Conservation (phyloP, 1,140 invertebrate genomes). For the Papilio glaucus region DNA sequence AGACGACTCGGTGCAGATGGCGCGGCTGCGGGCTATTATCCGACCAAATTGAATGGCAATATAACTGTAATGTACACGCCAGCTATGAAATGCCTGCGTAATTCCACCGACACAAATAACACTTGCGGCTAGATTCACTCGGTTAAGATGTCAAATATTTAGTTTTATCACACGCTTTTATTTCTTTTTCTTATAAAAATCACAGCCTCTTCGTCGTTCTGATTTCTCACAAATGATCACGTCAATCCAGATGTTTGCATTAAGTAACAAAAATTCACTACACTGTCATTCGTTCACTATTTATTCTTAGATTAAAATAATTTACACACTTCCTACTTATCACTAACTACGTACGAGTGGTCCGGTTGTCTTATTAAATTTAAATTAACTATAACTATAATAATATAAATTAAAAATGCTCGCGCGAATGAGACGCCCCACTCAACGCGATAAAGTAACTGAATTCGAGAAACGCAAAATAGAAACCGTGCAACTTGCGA, state of each 20-base stretch:
- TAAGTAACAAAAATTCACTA: constrained; percentile 63
- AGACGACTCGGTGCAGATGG: constrained; percentile 62
- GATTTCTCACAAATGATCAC: constrained; percentile 51
- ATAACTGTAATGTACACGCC: constrained; percentile 43
- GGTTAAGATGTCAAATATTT: constrained; percentile 68
- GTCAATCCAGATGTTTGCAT: constrained; percentile 56
- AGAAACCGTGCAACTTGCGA: constrained; percentile 78
- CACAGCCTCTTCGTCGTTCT: constrained; percentile 68
- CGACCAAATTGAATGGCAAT: constrained; percentile 63
- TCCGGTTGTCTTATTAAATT: constrained; percentile 60
- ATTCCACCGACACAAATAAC: constrained; percentile 54
- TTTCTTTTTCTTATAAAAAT: constrained; percentile 59
- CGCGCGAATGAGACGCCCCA: constrained; percentile 66
- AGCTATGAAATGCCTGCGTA: constrained; percentile 42
- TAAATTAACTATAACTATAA: constrained; percentile 59
- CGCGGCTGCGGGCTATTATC: constrained; percentile 60
- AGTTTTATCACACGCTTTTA: constrained; percentile 49
- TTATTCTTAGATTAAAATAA: constrained; percentile 53
- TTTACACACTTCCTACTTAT: constrained; percentile 59
- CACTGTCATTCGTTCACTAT: constrained; percentile 64
- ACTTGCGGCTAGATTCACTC: constrained; percentile 67
- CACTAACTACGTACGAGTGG: constrained; percentile 57
- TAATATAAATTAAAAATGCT: constrained; percentile 71
- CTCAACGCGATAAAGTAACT: constrained; percentile 75
- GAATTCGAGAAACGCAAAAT: constrained; percentile 82